These are phyloP conservation scores for Hoplostethus atlanticus DNA, from an alignment of 2,797 vertebrate species.

Conservation along the genomic window DNA sequence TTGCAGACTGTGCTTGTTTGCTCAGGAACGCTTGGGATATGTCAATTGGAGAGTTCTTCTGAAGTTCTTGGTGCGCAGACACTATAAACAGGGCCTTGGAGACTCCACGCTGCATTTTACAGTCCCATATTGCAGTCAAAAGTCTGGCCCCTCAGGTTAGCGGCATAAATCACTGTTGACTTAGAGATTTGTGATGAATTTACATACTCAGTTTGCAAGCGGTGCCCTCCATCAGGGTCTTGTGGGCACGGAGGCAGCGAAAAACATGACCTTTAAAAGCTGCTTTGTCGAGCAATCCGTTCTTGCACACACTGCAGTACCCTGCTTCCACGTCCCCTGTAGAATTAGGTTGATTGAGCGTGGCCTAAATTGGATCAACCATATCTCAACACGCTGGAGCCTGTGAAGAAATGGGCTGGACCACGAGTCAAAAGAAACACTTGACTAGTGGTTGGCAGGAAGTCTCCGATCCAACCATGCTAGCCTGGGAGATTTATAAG, in stretches of 20 bases:
- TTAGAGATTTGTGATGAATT: constrained; percentile 74
- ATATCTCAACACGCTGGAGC: constrained; percentile 63
- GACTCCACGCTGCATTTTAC: constrained; percentile 38
- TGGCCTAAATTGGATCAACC: constrained; percentile 81
- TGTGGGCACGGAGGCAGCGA: constrained; percentile 56
- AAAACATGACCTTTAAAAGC: constrained; percentile 86
- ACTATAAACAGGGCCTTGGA: constrained; percentile 26
- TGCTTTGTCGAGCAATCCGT: constrained; percentile 81
- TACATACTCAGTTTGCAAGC: constrained; percentile 70
- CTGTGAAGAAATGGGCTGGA: constrained; percentile 61
- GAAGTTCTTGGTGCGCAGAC: not conserved
- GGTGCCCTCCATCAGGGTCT: constrained; percentile 65
- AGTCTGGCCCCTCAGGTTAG: constrained; percentile 40
- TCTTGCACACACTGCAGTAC: constrained; percentile 78
- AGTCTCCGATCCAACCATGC: constrained; percentile 40
- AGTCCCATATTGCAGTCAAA: constrained; percentile 29
- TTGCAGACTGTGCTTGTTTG: constrained; percentile 18
- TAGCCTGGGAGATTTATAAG: constrained; percentile 55
- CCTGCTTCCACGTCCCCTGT: constrained; percentile 63
- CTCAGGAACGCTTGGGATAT: constrained; percentile 7
- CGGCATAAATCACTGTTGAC: constrained; percentile 69
- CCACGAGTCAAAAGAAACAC: constrained; percentile 62
- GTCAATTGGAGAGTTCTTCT: constrained; percentile 10
- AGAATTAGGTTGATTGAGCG: constrained; percentile 84
- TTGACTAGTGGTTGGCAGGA: constrained; percentile 54